These are phyloP conservation scores for Xyliphius kryptos DNA, from an alignment of 2,113 vertebrate species.

Conservation along the genomic window DNA sequence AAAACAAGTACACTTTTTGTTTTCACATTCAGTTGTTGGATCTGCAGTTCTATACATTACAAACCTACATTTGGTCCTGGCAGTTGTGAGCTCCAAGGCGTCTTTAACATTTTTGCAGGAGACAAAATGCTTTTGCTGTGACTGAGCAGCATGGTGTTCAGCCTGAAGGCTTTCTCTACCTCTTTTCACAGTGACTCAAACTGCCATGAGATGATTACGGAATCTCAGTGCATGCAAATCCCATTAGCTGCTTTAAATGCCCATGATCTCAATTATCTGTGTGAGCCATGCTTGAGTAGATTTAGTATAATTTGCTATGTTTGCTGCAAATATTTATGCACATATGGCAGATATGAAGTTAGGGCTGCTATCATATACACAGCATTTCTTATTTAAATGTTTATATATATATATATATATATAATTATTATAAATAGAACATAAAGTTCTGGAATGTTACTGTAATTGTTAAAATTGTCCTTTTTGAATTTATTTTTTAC, in stretches of 20 bases:
- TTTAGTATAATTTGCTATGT: constrained; percentile 9
- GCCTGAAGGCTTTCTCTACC: constrained; percentile 31
- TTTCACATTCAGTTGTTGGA: too few species aligned
- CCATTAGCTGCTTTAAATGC: constrained; percentile 34
- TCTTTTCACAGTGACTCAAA: constrained; percentile 22
- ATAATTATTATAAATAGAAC: too few species aligned
- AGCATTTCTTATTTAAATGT: too few species aligned
- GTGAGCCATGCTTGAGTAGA: constrained; percentile 17
- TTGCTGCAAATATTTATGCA: constrained; percentile 6
- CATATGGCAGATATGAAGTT: neutral
- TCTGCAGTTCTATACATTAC: too few species aligned
- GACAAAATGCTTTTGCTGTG: constrained; percentile 15
- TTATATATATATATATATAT: too few species aligned
- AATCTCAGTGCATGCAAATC: constrained; percentile 28
- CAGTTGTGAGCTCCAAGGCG: neutral
- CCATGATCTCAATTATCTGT: constrained; percentile 29
- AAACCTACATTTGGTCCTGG: too few species aligned
- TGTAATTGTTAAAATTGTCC: too few species aligned
- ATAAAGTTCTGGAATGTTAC: too few species aligned
- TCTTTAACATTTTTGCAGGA: neutral
- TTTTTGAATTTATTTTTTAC: too few species aligned
- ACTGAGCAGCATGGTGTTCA: constrained; percentile 6
- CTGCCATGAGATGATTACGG: constrained; percentile 22
- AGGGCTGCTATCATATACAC: neutral
- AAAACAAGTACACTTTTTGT: too few species aligned